Evolutionary conservation across 2,888 invertebrate species (phyloP).

Genomic region (Oeneis ivallda): DNA sequence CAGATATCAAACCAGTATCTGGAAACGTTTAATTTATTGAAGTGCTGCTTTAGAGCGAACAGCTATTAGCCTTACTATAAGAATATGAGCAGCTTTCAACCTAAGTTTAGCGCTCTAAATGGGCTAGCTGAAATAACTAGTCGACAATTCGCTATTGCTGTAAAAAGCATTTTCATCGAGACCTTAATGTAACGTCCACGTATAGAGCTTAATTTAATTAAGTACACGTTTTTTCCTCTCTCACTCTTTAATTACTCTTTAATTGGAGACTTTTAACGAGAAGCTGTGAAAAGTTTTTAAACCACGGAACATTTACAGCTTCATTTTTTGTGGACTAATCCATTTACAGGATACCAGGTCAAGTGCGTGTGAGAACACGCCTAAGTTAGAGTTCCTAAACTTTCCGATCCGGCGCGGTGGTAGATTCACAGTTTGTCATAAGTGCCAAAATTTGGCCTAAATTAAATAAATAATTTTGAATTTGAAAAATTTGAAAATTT

Average conservation of each 20-base stretch:
- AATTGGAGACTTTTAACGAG: background rate
- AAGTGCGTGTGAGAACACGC: too few relatives aligned
- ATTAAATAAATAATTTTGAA: too few relatives aligned
- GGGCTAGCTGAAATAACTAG: background rate
- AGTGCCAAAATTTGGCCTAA: too few relatives aligned
- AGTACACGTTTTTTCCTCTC: too few relatives aligned
- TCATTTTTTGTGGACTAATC: background rate
- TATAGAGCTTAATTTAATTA: too few relatives aligned
- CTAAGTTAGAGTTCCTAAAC: too few relatives aligned
- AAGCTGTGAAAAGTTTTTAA: background rate
- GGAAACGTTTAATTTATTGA: constrained; percentile 21
- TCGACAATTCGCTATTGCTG: background rate
- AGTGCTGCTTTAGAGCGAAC: constrained; percentile 16
- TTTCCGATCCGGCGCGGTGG: too few relatives aligned
- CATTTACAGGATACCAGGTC: too few relatives aligned
- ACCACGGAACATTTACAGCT: background rate
- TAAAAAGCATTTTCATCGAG: background rate
- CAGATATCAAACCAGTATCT: constrained; percentile 22
- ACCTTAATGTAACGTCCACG: too few relatives aligned
- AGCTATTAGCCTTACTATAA: background rate
- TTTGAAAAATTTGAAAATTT: too few relatives aligned
- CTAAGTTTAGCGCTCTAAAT: background rate
- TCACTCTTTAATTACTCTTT: background rate
- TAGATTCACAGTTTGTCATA: too few relatives aligned
- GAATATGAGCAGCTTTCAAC: constrained; percentile 1